Evolutionary conservation across 2,888 invertebrate species (phyloP).

Genomic region (Pteria penguin): DNA sequence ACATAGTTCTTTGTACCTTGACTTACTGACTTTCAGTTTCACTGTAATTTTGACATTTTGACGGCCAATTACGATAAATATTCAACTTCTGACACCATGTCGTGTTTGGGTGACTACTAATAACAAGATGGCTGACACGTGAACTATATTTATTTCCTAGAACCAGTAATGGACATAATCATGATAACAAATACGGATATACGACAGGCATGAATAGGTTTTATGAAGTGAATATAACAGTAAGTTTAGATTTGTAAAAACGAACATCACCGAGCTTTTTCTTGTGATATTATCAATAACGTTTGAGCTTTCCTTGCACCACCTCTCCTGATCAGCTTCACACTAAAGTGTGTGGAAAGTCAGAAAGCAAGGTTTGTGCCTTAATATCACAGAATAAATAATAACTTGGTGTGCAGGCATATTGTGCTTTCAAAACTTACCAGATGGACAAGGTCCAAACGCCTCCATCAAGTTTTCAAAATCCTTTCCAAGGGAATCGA

Average conservation of each 20-base stretch:
- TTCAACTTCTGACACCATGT: constrained; percentile 37
- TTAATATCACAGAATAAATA: too few relatives aligned
- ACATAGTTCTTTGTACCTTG: background rate
- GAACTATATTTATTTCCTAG: background rate
- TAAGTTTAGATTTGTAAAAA: too few relatives aligned
- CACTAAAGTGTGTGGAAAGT: too few relatives aligned
- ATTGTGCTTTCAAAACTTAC: too few relatives aligned
- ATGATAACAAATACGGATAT: background rate
- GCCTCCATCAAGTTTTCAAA: background rate
- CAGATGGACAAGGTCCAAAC: background rate
- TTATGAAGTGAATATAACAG: too few relatives aligned
- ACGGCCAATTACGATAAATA: background rate
- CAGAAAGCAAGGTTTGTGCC: too few relatives aligned
- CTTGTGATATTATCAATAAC: too few relatives aligned
- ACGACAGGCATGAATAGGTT: background rate
- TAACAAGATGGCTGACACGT: background rate
- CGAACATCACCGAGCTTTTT: too few relatives aligned
- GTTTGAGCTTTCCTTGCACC: too few relatives aligned
- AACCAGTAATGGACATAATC: background rate
- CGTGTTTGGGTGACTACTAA: background rate
- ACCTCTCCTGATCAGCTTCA: too few relatives aligned
- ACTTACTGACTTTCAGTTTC: constrained; percentile 16
- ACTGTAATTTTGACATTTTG: constrained; percentile 1
- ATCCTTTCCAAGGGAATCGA: background rate
- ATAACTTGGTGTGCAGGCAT: too few relatives aligned